These are phyloP conservation scores for Trichomycterus rosablanca DNA, from an alignment of 2,113 vertebrate species.

Conservation along the genomic window DNA sequence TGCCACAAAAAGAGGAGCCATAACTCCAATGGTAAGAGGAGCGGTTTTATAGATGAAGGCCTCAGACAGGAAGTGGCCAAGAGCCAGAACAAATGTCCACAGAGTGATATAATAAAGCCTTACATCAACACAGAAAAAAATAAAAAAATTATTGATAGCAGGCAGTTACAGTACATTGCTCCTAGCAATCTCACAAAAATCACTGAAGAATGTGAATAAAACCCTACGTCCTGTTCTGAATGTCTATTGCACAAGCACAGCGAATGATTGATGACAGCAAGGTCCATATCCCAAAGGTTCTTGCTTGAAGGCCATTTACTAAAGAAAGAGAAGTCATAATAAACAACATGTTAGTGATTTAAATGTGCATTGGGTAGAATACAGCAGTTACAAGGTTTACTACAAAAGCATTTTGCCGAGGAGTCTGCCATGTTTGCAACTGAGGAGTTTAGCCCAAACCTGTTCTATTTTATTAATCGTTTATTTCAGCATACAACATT, in stretches of 20 bases:
- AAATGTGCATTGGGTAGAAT: too few species aligned
- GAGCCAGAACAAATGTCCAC: conserved; percentile 88
- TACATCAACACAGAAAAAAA: conserved; percentile 8
- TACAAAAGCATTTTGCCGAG: too few species aligned
- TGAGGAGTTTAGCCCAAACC: too few species aligned
- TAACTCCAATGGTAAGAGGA: conserved; percentile 82
- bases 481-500: too few species aligned
- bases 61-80: conserved; percentile 90
- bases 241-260: conserved; percentile 89
- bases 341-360: neutral
- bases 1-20: conserved; percentile 92
- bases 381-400: too few species aligned
- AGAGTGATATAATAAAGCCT: conserved; percentile 95
- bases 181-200: neutral
- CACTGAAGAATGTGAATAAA: neutral
- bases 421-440: too few species aligned
- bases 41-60: conserved; percentile 87
- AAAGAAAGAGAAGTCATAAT: conserved; percentile 8
- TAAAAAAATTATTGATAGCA: neutral
- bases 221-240: conserved; percentile 87
- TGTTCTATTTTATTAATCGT: too few species aligned
- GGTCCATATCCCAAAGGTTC: conserved; percentile 94
- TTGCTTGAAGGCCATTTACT: conserved; percentile 96
- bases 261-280: conserved; percentile 90
- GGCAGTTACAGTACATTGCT: neutral